Percentiles rank a stretch among this genome's conserved stretches.
These are phyloP conservation scores for Coleophora flavipennella DNA, from an alignment of 2,888 invertebrate species.

Conservation along the genomic window DNA sequence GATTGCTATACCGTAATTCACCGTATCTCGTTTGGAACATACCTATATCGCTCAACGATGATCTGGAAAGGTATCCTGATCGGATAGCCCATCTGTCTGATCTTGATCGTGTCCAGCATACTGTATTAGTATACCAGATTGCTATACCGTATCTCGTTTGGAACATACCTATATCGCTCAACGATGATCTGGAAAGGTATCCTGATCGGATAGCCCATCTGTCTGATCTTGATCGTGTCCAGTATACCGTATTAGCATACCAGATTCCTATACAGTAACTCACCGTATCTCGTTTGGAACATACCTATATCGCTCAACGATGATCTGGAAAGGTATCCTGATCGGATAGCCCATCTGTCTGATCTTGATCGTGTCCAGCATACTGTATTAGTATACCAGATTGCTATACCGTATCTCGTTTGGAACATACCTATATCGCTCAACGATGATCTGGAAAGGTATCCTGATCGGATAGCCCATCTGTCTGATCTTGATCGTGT, in stretches of 20 bases:
- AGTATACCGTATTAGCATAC: no score
- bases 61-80: no score
- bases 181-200: slow-evolving; percentile 92
- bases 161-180: slow-evolving; percentile 82
- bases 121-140: slow-evolving; percentile 54
- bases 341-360: slow-evolving; percentile 95
- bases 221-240: slow-evolving; percentile 94
- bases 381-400: slow-evolving; percentile 66
- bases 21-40: no score
- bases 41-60: no score
- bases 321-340: no score
- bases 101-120: slow-evolving; percentile 95
- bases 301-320: no score
- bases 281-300: no score
- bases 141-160: no score
- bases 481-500: slow-evolving; percentile 94
- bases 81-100: slow-evolving; percentile 94
- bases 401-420: no score
- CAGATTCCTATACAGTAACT: no score
- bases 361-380: slow-evolving; percentile 96
- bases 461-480: slow-evolving; percentile 94
- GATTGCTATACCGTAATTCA: no score
- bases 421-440: slow-evolving; percentile 81
- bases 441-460: slow-evolving; percentile 91
- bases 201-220: slow-evolving; percentile 93